Evolutionary conservation across 1,140 invertebrate species (phyloP).

Genomic region (Habropoda laboriosa): DNA sequence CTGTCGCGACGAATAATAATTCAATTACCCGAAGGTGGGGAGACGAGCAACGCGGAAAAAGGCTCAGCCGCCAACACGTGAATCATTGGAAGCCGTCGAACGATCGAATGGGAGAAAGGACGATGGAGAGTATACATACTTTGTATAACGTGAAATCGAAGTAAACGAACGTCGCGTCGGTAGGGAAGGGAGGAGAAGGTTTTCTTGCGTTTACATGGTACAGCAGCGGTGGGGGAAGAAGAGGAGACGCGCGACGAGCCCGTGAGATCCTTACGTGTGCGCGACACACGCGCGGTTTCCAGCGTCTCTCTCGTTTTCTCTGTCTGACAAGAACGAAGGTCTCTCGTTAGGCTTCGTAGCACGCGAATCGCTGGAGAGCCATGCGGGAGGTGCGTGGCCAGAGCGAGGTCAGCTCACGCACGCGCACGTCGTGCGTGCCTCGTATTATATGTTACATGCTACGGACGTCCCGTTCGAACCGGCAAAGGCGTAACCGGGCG

Average conservation of each 20-base stretch:
- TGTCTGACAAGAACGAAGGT: too few species aligned
- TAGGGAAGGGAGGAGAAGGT: background rate
- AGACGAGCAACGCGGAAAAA: background rate
- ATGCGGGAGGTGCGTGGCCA: conserved; percentile 75
- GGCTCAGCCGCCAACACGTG: background rate
- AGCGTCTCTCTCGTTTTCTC: background rate
- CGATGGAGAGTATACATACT: conserved; percentile 19
- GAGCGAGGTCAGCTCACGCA: conserved; percentile 75
- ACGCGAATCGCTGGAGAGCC: conserved; percentile 57
- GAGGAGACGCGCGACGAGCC: background rate
- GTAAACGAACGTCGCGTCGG: too few species aligned
- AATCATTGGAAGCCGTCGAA: conserved; percentile 12
- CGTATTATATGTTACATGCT: conserved; percentile 40
- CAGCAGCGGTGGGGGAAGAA: conserved; percentile 42
- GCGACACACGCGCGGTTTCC: conserved; percentile 42
- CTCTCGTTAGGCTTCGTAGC: conserved; percentile 55
- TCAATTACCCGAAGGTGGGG: background rate
- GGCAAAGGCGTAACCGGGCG: conserved; percentile 22
- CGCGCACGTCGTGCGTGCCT: conserved; percentile 64
- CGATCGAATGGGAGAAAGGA: conserved; percentile 40
- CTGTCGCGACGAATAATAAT: background rate
- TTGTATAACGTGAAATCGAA: background rate
- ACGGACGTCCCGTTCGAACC: conserved; percentile 39
- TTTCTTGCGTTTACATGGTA: conserved; percentile 20
- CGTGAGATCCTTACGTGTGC: conserved; percentile 19